Percentiles rank a stretch among this genome's conserved stretches.
Evolutionary conservation across 1,140 invertebrate species (phyloP).

Genomic region (Ridgeia piscesae): DNA sequence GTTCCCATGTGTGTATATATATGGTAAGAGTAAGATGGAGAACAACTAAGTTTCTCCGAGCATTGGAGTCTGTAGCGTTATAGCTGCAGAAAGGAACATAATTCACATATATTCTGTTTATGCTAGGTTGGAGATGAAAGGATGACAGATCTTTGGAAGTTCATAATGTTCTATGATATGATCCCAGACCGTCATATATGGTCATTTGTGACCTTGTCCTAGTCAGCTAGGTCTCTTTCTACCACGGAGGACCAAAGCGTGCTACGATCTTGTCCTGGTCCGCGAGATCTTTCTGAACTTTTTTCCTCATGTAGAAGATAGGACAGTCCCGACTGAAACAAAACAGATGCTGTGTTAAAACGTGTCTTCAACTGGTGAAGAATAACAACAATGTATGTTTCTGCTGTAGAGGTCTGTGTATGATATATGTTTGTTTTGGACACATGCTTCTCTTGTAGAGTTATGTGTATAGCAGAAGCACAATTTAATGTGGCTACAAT

Average conservation of each 20-base stretch:
- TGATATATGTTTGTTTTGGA: background rate
- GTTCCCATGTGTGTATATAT: background rate
- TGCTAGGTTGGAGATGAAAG: background rate
- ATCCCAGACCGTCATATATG: background rate
- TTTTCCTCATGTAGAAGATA: slow-evolving; percentile 99
- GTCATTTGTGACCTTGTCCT: no score
- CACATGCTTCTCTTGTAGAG: no score
- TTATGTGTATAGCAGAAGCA: no score
- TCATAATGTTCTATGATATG: background rate
- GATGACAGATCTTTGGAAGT: background rate
- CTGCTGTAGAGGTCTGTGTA: background rate
- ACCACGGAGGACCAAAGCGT: slow-evolving; percentile 65
- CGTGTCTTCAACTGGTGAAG: background rate
- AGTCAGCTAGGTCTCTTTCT: background rate
- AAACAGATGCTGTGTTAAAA: slow-evolving; percentile 18
- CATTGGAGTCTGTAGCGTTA: background rate
- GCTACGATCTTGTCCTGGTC: slow-evolving; percentile 81
- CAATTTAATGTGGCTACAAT: no score
- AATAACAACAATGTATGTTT: background rate
- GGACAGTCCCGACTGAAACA: slow-evolving; percentile 90
- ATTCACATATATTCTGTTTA: background rate
- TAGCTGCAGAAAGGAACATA: background rate
- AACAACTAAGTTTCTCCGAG: no score
- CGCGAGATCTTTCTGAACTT: slow-evolving; percentile 93
- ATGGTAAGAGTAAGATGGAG: no score